Evolutionary conservation across 2,888 invertebrate genomes (phyloP).

Genomic region (Drosophila sordidula): DNA sequence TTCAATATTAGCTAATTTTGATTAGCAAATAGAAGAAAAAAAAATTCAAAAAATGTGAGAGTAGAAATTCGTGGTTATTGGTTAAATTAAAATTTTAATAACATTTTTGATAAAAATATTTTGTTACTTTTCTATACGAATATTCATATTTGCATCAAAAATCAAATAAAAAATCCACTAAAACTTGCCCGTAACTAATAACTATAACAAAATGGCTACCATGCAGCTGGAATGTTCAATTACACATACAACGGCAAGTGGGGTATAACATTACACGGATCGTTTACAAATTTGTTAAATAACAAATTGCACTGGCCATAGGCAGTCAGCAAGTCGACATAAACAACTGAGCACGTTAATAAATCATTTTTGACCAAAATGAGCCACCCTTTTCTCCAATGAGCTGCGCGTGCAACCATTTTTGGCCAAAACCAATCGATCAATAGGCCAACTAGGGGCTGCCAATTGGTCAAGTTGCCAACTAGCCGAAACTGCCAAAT

Average conservation of each 20-base stretch:
- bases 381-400: constrained; percentile 69
- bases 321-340: constrained; percentile 48
- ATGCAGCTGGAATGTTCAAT: constrained; percentile 53
- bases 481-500: constrained; percentile 60
- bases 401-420: constrained; percentile 61
- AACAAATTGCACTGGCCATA: constrained; percentile 73
- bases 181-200: constrained; percentile 55
- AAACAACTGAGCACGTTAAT: constrained; percentile 74
- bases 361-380: constrained; percentile 76
- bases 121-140: no score
- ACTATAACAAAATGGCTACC: constrained; percentile 59
- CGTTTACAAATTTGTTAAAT: constrained; percentile 71
- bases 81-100: no score
- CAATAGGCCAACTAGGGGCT: constrained; percentile 64
- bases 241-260: constrained; percentile 36
- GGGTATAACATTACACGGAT: constrained; percentile 63
- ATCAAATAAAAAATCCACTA: not conserved
- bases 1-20: no score
- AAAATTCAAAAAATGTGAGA: no score
- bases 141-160: not conserved
- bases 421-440: constrained; percentile 79
- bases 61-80: no score
- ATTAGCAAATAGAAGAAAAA: no score
- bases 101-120: no score
- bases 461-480: constrained; percentile 57